Base-by-base conservation (phyloP, 2,113 vertebrate species). In the Elgaria multicarinata region DNA sequence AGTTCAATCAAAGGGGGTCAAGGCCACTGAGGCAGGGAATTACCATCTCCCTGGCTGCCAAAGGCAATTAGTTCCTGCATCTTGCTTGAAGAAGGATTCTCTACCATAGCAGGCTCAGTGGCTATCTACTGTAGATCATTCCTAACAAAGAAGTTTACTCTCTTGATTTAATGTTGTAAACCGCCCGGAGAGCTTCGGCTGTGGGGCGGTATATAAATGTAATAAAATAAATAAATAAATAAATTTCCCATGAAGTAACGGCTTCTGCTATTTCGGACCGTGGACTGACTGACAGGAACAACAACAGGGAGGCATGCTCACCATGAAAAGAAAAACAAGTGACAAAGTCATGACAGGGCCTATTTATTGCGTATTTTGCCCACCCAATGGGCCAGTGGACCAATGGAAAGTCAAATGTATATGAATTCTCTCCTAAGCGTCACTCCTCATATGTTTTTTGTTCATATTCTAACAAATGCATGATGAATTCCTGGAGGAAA, bases 1-100 rank as follows among this genome's bases (percentile, higher is more conserved):
- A 26, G 75, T 79, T 79, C 62, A 87, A 53, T 79, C 31, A 79
- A 77, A 87, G 12, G 36, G 75, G 75, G 75, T 22, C 62, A 87
- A 79, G 58, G 75, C 75, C 75, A 28, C 62, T 39, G 44, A 79
- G 50, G 86, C 55, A 79, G 86, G 44, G 76, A 87, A 69, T 67
- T 87, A 9, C 31, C 67, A 33, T 67, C 75, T 66, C 28, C 69
- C 76, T 79, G 62, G 75, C 44, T 16, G 75, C 75, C 75, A 87
- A 46, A 87, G 62, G 69, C 75, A 79, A 87, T 87, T 69, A 79
- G 33, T 53, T 79, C 44, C 33, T 62, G 58, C 58, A 62, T 62
- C 58, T 22, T 36, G 42, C 62, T 79, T 67, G 58, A 87, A 24
- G 75, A 69, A 67, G 33, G 13, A 79, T 24, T 69, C 62, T 36